Evolutionary conservation across 2,888 invertebrate genomes (phyloP).

Genomic region (Octodonta nipae): DNA sequence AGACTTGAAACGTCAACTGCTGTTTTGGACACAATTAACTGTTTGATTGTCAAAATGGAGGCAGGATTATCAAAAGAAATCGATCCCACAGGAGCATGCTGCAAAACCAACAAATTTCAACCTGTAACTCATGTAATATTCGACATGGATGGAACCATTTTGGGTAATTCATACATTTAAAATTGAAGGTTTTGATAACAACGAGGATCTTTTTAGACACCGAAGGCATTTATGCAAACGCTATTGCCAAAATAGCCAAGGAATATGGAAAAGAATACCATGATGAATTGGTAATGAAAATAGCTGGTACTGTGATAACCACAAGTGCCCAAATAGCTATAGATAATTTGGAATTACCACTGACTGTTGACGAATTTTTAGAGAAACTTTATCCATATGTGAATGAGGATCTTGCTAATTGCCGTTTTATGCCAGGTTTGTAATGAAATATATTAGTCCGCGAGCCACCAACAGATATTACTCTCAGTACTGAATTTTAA

Average conservation of each 20-base stretch:
- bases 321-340: slow-evolving; percentile 42
- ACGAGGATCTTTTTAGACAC: slow-evolving; percentile 64
- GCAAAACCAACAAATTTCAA: neutral
- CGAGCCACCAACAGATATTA: too few relatives aligned
- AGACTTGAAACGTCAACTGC: too few relatives aligned
- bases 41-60: too few relatives aligned
- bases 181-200: too few relatives aligned
- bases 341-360: slow-evolving; percentile 44
- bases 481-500: too few relatives aligned
- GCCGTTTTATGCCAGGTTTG: slow-evolving; percentile 46
- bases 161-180: too few relatives aligned
- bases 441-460: too few relatives aligned
- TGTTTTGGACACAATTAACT: too few relatives aligned
- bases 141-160: slow-evolving; percentile 51
- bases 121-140: slow-evolving; percentile 65
- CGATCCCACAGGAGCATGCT: neutral
- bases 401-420: slow-evolving; percentile 19
- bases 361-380: slow-evolving; percentile 47
- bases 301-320: slow-evolving; percentile 39
- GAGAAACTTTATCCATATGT: slow-evolving; percentile 36
- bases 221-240: slow-evolving; percentile 63
- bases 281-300: slow-evolving; percentile 46
- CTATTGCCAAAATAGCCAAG: slow-evolving; percentile 53
- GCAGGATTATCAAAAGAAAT: too few relatives aligned
- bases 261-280: slow-evolving; percentile 66